Evolutionary conservation across 2,888 invertebrate species (phyloP).

Genomic region (Macrophya alboannulata): DNA sequence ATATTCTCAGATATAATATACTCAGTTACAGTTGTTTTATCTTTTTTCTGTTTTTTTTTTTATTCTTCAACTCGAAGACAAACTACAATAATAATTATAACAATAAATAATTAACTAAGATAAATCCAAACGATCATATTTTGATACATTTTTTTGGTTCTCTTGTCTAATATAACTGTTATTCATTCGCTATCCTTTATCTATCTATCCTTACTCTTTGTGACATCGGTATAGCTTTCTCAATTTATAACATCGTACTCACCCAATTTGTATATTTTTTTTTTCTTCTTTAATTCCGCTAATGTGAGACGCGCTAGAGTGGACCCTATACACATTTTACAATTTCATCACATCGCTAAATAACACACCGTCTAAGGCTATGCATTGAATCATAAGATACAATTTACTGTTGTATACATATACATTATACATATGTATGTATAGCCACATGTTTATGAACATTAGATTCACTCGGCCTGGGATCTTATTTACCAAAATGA

Average conservation of each 20-base stretch:
- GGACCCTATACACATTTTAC: slow-evolving; percentile 15
- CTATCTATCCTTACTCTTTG: slow-evolving; percentile 8
- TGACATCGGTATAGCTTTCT: slow-evolving; percentile 28
- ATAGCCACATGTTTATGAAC: background rate
- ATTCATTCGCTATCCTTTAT: slow-evolving; percentile 19
- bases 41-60: background rate
- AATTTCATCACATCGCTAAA: slow-evolving; percentile 4
- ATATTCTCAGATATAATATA: background rate
- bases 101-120: slow-evolving; percentile 33
- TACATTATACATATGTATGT: no score
- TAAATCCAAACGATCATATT: slow-evolving; percentile 32
- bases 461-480: background rate
- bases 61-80: background rate
- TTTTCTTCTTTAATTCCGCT: background rate
- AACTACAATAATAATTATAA: slow-evolving; percentile 39
- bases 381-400: background rate
- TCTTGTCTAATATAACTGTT: slow-evolving; percentile 14
- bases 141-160: slow-evolving; percentile 27
- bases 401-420: background rate
- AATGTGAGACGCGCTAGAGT: slow-evolving; percentile 31
- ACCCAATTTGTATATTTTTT: background rate
- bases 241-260: slow-evolving; percentile 15
- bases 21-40: background rate
- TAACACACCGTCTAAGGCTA: background rate
- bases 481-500: background rate